Evolutionary conservation across 2,113 vertebrate genomes (phyloP), one percentile per base, ranked within the genome.

Genomic region (Procavia capensis): DNA sequence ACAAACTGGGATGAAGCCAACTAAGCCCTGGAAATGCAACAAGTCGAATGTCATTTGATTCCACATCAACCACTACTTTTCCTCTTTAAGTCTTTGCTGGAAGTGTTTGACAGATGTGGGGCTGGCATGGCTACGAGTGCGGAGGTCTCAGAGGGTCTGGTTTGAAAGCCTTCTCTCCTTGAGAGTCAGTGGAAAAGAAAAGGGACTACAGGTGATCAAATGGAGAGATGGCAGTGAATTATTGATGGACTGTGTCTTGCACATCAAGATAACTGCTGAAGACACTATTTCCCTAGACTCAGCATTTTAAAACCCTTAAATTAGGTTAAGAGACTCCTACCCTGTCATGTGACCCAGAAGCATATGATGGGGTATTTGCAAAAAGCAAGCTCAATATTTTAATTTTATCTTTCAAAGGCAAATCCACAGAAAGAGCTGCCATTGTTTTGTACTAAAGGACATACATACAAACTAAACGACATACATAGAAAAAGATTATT

Each of bases 371-470:
- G 61, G 57, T 27, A 76, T 41, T 64, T 91, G 75, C 79, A 86
- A 89, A 78, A 86, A 79, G 43, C 14, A 50, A 64, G 43, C 39
- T 92, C 45, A 75, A 22, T 78, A 88, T 36, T 45, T 61, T 61
- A 66, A 64, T 39, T 90, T 91, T 64, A 64, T 59, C 75, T 76
- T 76, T 78, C 47, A n/a, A 95, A 93, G 34, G 41, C 14, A 80
- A 79, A 41, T 29, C n/a, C 63, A 82, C 10, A 39, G 36, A 91
- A 85, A 61, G 3, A 63, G 47, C 9, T 41, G 89, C 39, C 41
- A 41, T 84, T 68, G 57, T 63, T 19, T 85, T 80, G 22, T 76
- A 16, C 3, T 5, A n/a, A n/a, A n/a, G n/a, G n/a, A n/a, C n/a
- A n/a, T n/a, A n/a, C n/a, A n/a, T n/a, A 29, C 68, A 61, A 85